Conservation (phyloP, 2,888 invertebrate species). For the Cheilosia urbana region DNA sequence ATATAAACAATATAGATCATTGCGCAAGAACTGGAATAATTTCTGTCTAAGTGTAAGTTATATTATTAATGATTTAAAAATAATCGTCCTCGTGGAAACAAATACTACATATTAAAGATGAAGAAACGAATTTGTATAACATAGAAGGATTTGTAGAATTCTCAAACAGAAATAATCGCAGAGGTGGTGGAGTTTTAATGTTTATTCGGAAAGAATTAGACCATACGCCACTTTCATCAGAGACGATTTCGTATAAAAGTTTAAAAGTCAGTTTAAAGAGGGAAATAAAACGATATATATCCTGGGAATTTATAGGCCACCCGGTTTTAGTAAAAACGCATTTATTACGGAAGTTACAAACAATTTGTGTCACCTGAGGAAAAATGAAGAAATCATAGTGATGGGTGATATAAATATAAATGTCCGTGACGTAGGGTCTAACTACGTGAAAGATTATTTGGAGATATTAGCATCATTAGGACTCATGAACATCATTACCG, state of each 20-base stretch:
- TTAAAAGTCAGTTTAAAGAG: too few relatives aligned
- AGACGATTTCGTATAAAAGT: background rate
- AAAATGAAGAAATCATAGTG: background rate
- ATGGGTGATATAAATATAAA: constrained; percentile 24
- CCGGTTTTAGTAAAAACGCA: constrained; percentile 2
- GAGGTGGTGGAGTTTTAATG: background rate
- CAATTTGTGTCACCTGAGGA: background rate
- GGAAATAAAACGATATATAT: background rate
- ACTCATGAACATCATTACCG: constrained; percentile 21
- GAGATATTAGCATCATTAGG: constrained; percentile 8
- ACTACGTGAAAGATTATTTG: constrained; percentile 17
- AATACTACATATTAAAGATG: background rate
- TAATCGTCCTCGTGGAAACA: background rate
- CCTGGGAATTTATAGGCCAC: constrained; percentile 20
- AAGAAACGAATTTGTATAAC: background rate
- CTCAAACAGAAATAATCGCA: background rate
- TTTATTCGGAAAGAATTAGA: background rate
- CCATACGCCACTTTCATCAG: background rate
- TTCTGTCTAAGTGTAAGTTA: background rate
- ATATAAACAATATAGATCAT: too few relatives aligned
- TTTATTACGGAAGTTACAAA: constrained; percentile 9
- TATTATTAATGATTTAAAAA: background rate
- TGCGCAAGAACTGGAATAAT: too few relatives aligned
- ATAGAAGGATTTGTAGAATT: background rate
- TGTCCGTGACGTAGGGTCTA: background rate